Conservation (phyloP, 2,113 vertebrate species). For the Chauna torquata region DNA sequence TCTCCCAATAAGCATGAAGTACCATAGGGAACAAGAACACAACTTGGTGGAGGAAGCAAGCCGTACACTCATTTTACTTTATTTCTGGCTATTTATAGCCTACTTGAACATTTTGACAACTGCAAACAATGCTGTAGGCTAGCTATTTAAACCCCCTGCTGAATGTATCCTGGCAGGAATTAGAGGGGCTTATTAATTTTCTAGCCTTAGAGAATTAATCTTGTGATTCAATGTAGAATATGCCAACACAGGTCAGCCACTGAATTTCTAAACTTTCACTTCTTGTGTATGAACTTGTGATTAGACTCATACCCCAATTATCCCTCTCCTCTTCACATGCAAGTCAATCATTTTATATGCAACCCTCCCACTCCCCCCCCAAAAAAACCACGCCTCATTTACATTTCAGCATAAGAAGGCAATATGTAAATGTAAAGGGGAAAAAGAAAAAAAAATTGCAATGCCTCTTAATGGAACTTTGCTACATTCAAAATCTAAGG, state of each 20-base stretch:
- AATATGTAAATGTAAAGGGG: background rate
- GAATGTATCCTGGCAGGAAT: constrained; percentile 65
- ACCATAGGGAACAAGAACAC: background rate
- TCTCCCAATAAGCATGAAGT: background rate
- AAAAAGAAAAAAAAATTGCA: background rate
- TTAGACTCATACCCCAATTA: constrained; percentile 5
- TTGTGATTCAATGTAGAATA: constrained; percentile 43
- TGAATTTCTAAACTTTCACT: constrained; percentile 35
- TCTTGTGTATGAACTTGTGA: constrained; percentile 32
- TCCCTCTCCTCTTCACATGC: background rate
- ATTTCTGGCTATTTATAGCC: constrained; percentile 69
- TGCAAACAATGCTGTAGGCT: constrained; percentile 44
- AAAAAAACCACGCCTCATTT: background rate
- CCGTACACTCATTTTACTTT: constrained; percentile 37
- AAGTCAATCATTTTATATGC: background rate
- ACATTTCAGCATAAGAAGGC: background rate
- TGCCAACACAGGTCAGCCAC: constrained; percentile 58
- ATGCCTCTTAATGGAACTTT: background rate
- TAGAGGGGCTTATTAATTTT: constrained; percentile 68
- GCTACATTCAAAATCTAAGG: background rate
- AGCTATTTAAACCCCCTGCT: constrained; percentile 61
- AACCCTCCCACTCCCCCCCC: too few species aligned
- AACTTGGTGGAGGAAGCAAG: background rate
- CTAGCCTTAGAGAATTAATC: constrained; percentile 58
- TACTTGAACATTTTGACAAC: constrained; percentile 58